phyloP scores from a whole-genome alignment of 2,888 invertebrate species.

The Cantharis nigra region DNA sequence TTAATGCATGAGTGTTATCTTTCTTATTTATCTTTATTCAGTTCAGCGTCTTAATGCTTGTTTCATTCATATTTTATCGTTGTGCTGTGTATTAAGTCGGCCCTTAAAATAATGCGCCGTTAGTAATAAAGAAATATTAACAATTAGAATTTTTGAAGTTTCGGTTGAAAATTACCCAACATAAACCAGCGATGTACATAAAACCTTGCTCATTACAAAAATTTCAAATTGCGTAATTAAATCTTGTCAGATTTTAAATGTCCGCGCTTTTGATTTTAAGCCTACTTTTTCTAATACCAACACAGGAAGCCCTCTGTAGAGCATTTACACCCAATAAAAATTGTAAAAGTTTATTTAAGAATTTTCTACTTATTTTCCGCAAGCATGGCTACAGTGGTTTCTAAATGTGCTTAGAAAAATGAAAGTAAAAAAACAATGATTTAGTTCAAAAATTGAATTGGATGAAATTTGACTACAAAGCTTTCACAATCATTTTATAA shows the following conservation, averaged over 20 bases:
- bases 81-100: constrained; percentile 5
- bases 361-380: neutral
- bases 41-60: constrained; percentile 19
- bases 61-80: constrained; percentile 19
- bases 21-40: constrained; percentile 20
- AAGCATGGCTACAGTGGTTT: neutral
- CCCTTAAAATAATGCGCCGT: constrained; percentile 6
- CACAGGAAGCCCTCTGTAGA: neutral
- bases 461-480: constrained; percentile 3
- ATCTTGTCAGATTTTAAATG: neutral
- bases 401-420: neutral
- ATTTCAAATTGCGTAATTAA: neutral
- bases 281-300: neutral
- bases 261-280: neutral
- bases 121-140: neutral
- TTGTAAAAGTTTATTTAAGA: neutral
- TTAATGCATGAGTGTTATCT: constrained; percentile 18
- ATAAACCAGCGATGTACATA: neutral
- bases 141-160: neutral
- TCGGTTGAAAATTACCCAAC: neutral
- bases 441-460: constrained; percentile 4
- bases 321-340: neutral
- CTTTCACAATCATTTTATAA: constrained; percentile 8
- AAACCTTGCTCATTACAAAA: neutral
- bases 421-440: constrained; percentile 6